Percentiles rank a stretch among this genome's conserved stretches.
Conservation (phyloP, 2,113 vertebrate species). For the Empidonax traillii region DNA sequence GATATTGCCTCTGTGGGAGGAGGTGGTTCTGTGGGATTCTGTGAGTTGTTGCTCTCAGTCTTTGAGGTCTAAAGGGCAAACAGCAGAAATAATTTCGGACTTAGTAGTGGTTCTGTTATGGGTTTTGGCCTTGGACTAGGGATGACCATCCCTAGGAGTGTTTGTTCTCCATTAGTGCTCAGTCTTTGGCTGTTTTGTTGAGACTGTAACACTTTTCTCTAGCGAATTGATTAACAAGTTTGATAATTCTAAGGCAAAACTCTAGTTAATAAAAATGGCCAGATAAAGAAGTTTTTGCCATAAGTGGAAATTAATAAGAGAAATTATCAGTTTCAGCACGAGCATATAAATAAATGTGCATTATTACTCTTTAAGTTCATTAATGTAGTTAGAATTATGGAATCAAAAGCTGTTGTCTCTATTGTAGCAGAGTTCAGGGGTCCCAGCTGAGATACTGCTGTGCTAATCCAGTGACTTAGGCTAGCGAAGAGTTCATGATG, state of each 20-base stretch:
- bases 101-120: accelerated
- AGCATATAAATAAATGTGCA: neutral
- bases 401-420: neutral
- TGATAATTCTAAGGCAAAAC: neutral
- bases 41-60: neutral
- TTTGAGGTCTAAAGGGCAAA: neutral
- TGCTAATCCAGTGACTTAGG: neutral
- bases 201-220: neutral
- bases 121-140: neutral
- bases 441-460: neutral
- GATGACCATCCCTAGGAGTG: neutral
- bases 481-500: neutral
- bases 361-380: neutral
- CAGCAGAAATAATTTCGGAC: neutral
- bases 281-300: neutral
- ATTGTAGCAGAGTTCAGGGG: neutral
- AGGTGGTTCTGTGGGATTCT: neutral
- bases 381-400: neutral
- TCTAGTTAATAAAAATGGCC: neutral
- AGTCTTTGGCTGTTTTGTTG: neutral
- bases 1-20: neutral
- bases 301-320: neutral
- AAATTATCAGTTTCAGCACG: neutral
- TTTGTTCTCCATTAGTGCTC: neutral
- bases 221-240: neutral